These are phyloP conservation scores for Ecdyonurus torrentis DNA, from an alignment of 2,888 invertebrate genomes.

Conservation along the genomic window DNA sequence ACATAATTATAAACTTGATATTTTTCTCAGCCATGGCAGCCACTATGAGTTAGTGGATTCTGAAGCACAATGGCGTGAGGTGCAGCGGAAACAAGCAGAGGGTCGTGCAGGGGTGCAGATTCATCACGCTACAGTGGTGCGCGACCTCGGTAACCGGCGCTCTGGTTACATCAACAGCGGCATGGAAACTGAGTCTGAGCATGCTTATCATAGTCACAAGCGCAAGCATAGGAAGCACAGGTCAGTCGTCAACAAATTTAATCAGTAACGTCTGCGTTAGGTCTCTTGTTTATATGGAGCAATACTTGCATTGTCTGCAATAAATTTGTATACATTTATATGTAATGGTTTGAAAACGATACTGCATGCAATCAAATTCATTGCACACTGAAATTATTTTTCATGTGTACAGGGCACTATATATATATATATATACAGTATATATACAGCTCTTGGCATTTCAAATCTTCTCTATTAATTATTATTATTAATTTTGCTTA, in stretches of 20 bases:
- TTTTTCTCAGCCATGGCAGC: conserved; percentile 16
- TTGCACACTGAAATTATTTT: no score
- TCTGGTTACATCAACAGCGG: conserved; percentile 26
- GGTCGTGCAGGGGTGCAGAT: conserved; percentile 30
- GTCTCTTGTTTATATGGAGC: no score
- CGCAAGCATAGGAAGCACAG: conserved; percentile 25
- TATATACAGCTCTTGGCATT: no score
- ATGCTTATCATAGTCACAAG: conserved; percentile 21
- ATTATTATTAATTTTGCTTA: conserved; percentile 1
- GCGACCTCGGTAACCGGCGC: conserved; percentile 30
- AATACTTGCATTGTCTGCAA: no score
- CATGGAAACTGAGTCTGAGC: conserved; percentile 30
- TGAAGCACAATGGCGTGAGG: conserved; percentile 77
- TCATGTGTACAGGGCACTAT: no score
- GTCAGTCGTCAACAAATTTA: no score
- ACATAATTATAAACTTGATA: not conserved
- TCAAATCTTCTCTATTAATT: no score
- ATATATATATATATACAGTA: no score
- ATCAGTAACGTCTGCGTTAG: no score
- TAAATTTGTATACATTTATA: no score
- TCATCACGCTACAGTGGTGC: conserved; percentile 52
- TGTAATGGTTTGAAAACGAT: no score
- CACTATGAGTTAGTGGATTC: conserved; percentile 66
- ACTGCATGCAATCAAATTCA: no score
- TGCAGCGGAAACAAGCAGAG: conserved; percentile 54